Percentiles rank a stretch among this genome's conserved stretches.
These are phyloP conservation scores for Drosophila burlai DNA, from an alignment of 1,140 invertebrate species.

Conservation along the genomic window DNA sequence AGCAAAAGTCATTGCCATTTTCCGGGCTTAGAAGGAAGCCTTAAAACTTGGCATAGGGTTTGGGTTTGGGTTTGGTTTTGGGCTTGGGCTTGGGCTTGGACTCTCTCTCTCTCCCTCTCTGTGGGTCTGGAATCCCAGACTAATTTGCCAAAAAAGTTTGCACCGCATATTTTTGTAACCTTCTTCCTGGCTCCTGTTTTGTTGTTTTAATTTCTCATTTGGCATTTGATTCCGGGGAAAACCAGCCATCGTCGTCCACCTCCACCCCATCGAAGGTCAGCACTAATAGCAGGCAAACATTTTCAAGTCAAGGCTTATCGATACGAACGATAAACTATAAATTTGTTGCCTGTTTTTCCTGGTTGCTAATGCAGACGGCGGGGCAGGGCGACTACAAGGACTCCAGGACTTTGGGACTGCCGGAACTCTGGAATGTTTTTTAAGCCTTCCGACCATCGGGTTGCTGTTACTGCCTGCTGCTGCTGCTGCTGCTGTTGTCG, in stretches of 20 bases:
- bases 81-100: neutral
- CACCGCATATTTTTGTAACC: slow-evolving; percentile 83
- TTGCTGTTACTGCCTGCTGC: neutral
- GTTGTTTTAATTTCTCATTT: slow-evolving; percentile 82
- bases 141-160: slow-evolving; percentile 84
- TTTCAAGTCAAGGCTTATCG: slow-evolving; percentile 83
- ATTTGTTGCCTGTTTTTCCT: slow-evolving; percentile 51
- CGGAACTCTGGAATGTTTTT: slow-evolving; percentile 36
- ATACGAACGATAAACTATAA: slow-evolving; percentile 85
- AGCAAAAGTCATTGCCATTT: slow-evolving; percentile 69
- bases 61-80: neutral
- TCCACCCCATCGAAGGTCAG: slow-evolving; percentile 54
- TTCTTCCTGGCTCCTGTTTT: slow-evolving; percentile 53
- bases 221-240: slow-evolving; percentile 65
- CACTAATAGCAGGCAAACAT: slow-evolving; percentile 65
- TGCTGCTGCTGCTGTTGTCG: neutral
- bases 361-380: slow-evolving; percentile 62
- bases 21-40: slow-evolving; percentile 34
- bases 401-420: no score
- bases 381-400: no score
- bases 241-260: neutral
- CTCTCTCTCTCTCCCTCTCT: no score
- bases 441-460: slow-evolving; percentile 36
- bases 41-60: slow-evolving; percentile 27
- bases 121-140: slow-evolving; percentile 50